phyloP scores from a whole-genome alignment of 2,797 vertebrate species.

The Microctenopoma lineatum region DNA sequence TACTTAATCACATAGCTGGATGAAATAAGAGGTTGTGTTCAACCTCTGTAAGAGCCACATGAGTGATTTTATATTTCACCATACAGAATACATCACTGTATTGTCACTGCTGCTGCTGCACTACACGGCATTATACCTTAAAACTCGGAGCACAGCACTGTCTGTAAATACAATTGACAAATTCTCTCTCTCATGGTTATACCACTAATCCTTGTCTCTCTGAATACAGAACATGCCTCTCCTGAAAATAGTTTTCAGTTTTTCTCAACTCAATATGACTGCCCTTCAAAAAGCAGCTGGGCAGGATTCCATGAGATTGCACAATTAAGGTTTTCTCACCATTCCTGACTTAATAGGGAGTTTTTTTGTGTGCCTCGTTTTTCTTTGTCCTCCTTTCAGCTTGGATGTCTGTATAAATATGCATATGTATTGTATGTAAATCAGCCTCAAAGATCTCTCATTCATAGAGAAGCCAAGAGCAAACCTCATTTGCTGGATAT shows the following conservation, averaged over 20 bases:
- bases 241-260: slow-evolving; percentile 47
- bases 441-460: slow-evolving; percentile 34
- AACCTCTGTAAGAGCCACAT: background rate
- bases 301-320: slow-evolving; percentile 33
- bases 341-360: slow-evolving; percentile 58
- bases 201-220: slow-evolving; percentile 10
- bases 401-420: slow-evolving; percentile 44
- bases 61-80: slow-evolving; percentile 3
- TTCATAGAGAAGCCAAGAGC: slow-evolving; percentile 36
- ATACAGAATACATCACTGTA: slow-evolving; percentile 3
- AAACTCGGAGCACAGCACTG: background rate
- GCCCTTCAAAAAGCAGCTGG: slow-evolving; percentile 42
- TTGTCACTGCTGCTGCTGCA: background rate
- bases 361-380: slow-evolving; percentile 29
- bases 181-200: slow-evolving; percentile 3
- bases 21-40: too few relatives aligned
- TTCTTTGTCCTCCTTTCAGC: slow-evolving; percentile 38
- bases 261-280: slow-evolving; percentile 41
- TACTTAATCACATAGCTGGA: too few relatives aligned
- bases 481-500: slow-evolving; percentile 42
- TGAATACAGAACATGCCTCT: slow-evolving; percentile 40
- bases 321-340: slow-evolving; percentile 55
- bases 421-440: slow-evolving; percentile 55
- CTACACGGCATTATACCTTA: slow-evolving; percentile 1
- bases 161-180: slow-evolving; percentile 13